phyloP scores from a whole-genome alignment of 64 coral and sea anemone species.

The Stylophora pistillata region DNA sequence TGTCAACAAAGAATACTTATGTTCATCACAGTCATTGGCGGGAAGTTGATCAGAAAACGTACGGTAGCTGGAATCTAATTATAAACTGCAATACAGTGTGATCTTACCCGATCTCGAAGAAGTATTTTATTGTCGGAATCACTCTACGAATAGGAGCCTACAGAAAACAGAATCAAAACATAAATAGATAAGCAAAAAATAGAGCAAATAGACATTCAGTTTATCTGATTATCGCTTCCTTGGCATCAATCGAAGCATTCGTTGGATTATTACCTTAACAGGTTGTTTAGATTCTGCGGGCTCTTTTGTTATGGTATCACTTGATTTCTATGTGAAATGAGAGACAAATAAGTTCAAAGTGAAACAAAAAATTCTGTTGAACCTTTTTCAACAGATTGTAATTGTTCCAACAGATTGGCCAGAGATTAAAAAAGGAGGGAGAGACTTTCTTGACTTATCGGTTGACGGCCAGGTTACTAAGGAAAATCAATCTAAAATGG shows the following conservation, averaged over 20 bases:
- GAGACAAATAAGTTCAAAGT: neutral
- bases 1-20: too few relatives aligned
- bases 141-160: constrained; percentile 8
- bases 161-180: neutral
- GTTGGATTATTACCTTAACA: neutral
- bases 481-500: too few relatives aligned
- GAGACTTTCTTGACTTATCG: too few relatives aligned
- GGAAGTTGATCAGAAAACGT: too few relatives aligned
- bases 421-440: too few relatives aligned
- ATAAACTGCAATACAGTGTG: neutral
- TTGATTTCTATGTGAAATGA: constrained; percentile 1
- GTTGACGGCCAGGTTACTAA: too few relatives aligned
- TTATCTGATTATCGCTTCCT: too few relatives aligned
- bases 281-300: neutral
- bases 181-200: neutral
- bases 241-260: too few relatives aligned
- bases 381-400: neutral
- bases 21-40: too few relatives aligned
- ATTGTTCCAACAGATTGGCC: too few relatives aligned
- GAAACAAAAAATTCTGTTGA: neutral
- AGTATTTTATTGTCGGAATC: constrained; percentile 37
- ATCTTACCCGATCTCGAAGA: constrained; percentile 21
- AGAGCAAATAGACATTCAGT: neutral
- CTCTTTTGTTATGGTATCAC: neutral
- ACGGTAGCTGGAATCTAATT: neutral